These are phyloP conservation scores for Sebastes hubbsi DNA, from an alignment of 2,797 vertebrate genomes.

Conservation along the genomic window DNA sequence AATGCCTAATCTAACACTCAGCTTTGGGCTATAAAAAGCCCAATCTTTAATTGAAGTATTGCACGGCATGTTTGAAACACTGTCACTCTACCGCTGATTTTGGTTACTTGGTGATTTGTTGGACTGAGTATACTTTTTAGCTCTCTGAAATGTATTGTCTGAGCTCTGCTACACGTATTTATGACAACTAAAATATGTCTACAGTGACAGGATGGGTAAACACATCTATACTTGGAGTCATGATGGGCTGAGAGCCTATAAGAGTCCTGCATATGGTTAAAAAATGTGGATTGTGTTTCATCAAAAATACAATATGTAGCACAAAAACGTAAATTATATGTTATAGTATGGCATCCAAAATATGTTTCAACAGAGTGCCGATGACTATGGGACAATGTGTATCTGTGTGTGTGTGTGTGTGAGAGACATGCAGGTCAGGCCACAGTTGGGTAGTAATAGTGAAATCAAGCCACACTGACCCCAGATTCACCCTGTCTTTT, in stretches of 20 bases:
- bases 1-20: background rate
- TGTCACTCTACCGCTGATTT: constrained; percentile 20
- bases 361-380: background rate
- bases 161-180: constrained; percentile 26
- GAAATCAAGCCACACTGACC: constrained; percentile 28
- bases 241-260: background rate
- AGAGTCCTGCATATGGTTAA: background rate
- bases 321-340: background rate
- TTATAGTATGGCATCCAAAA: background rate
- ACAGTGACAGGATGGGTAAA: background rate
- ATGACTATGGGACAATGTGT: constrained; percentile 1
- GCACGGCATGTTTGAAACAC: constrained; percentile 3
- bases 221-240: background rate
- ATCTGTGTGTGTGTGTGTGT: background rate
- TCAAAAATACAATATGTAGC: background rate
- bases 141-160: constrained; percentile 2
- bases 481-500: constrained; percentile 15
- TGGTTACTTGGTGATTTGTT: constrained; percentile 27
- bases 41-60: constrained; percentile 4
- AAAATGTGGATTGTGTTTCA: background rate
- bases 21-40: background rate
- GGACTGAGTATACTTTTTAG: background rate
- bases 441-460: constrained; percentile 32
- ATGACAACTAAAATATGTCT: background rate
- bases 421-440: constrained; percentile 22